phyloP scores from a whole-genome alignment of 2,113 vertebrate genomes.

The Daubentonia madagascariensis region DNA sequence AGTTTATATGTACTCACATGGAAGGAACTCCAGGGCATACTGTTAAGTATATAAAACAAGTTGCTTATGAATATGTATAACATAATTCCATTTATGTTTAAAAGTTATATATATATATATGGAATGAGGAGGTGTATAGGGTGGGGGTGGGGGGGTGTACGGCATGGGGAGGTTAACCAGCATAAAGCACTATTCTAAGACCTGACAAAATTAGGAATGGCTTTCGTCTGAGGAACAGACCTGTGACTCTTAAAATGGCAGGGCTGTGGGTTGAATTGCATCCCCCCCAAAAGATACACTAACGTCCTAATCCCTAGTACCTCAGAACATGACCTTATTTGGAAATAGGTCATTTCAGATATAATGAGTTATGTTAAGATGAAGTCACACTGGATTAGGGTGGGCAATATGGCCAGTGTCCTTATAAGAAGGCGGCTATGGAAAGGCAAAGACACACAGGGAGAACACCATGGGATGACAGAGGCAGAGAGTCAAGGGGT shows the following conservation, averaged over 20 bases:
- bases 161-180: neutral
- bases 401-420: neutral
- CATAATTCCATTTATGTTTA: neutral
- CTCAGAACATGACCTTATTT: neutral
- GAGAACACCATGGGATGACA: too few relatives aligned
- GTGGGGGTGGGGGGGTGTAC: neutral
- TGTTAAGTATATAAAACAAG: neutral
- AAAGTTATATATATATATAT: neutral
- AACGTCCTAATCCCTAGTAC: neutral
- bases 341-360: neutral
- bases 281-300: neutral
- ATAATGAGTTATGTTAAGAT: neutral
- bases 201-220: neutral
- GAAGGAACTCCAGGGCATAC: neutral
- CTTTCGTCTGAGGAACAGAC: neutral
- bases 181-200: neutral
- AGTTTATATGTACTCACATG: neutral
- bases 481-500: neutral
- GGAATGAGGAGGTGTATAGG: neutral
- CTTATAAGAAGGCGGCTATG: neutral
- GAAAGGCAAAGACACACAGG: too few relatives aligned
- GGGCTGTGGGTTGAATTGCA: neutral
- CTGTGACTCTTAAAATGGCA: neutral
- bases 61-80: neutral
- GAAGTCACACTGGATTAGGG: neutral